Percentiles rank a stretch among this genome's conserved stretches.
phyloP scores from a whole-genome alignment of 2,113 vertebrate genomes.

The Limanda limanda region DNA sequence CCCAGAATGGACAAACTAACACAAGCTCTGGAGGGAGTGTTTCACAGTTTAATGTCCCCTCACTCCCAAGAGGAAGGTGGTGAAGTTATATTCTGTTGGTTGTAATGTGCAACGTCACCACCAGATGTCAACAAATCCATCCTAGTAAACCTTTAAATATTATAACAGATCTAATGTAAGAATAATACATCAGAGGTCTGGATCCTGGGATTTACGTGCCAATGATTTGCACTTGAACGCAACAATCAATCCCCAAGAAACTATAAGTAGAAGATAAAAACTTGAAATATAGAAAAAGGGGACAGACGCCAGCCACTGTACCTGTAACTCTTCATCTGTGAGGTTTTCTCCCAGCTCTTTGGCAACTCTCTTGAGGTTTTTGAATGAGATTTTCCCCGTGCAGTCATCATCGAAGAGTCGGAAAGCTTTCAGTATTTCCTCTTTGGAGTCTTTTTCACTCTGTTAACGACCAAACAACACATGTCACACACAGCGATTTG shows the following conservation, averaged over 20 bases:
- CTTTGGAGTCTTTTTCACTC: slow-evolving; percentile 93
- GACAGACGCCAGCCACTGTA: slow-evolving; percentile 53
- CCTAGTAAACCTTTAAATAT: not conserved
- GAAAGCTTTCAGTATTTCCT: slow-evolving; percentile 96
- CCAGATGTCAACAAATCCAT: not conserved
- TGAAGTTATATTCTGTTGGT: not conserved
- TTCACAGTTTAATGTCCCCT: no score
- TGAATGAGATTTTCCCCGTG: slow-evolving; percentile 94
- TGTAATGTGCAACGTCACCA: not conserved
- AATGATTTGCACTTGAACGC: not conserved
- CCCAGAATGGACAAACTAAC: no score
- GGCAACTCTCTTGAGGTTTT: slow-evolving; percentile 92
- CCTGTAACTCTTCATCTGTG: slow-evolving; percentile 93
- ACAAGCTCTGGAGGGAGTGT: no score
- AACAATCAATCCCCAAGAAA: not conserved
- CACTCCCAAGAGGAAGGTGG: no score
- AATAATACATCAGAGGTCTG: not conserved
- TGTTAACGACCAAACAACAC: slow-evolving; percentile 50
- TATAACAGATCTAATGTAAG: no score
- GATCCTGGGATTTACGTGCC: not conserved
- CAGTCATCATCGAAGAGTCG: slow-evolving; percentile 93
- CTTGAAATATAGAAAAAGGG: no score
- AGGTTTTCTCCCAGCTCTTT: slow-evolving; percentile 94
- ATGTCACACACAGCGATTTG: not conserved
- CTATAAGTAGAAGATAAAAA: not conserved